Conservation (phyloP, 1,140 invertebrate genomes). For the Drosophila varians region DNA sequence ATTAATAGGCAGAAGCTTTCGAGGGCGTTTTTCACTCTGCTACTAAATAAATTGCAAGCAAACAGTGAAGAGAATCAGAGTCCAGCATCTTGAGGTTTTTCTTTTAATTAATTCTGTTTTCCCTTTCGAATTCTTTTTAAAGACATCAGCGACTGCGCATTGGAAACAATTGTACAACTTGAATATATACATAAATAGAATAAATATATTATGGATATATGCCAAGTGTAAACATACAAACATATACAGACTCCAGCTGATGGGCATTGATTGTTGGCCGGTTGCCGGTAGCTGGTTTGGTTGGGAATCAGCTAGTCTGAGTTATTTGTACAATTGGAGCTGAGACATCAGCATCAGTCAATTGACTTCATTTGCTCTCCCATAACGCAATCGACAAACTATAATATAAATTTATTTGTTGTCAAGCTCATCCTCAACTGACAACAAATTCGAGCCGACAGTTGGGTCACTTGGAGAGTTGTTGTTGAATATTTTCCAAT, state of each 20-base stretch:
- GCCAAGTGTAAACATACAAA: slow-evolving; percentile 18
- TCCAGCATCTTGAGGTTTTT: slow-evolving; percentile 36
- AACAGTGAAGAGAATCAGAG: not conserved
- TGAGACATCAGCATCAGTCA: slow-evolving; percentile 32
- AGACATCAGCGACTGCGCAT: slow-evolving; percentile 11
- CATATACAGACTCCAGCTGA: slow-evolving; percentile 18
- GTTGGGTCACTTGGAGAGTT: slow-evolving; percentile 21
- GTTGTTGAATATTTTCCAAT: slow-evolving; percentile 18
- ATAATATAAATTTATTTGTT: slow-evolving; percentile 63
- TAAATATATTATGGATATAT: not conserved
- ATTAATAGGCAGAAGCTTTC: slow-evolving; percentile 41
- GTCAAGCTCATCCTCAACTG: slow-evolving; percentile 39
- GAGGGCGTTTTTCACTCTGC: slow-evolving; percentile 35
- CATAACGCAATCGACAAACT: slow-evolving; percentile 40
- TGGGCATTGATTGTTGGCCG: slow-evolving; percentile 52
- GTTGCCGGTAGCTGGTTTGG: slow-evolving; percentile 55
- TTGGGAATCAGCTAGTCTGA: slow-evolving; percentile 73
- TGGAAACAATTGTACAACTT: slow-evolving; percentile 5
- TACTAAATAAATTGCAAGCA: slow-evolving; percentile 41
- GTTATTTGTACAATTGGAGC: slow-evolving; percentile 64
- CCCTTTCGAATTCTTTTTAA: slow-evolving; percentile 26
- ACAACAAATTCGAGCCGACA: slow-evolving; percentile 21
- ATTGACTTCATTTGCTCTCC: slow-evolving; percentile 60
- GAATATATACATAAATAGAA: not conserved
- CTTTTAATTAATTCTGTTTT: slow-evolving; percentile 38